phyloP scores from a whole-genome alignment of 2,797 vertebrate genomes.

The Bovichtus diacanthus region DNA sequence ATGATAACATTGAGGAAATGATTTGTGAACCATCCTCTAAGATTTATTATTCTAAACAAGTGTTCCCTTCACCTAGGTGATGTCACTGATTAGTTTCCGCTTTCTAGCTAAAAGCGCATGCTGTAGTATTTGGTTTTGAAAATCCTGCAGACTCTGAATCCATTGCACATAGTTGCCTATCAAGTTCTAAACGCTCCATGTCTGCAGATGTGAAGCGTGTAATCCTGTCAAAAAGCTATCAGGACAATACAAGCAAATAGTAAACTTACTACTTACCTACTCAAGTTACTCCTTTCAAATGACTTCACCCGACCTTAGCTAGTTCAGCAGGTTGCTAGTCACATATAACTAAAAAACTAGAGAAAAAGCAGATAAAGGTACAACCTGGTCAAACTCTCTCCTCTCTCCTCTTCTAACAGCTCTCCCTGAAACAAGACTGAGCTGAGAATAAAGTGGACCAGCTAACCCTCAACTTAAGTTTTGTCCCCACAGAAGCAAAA shows the following conservation, averaged over 20 bases:
- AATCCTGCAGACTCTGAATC: conserved; percentile 5
- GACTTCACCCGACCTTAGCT: not conserved
- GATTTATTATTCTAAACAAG: not conserved
- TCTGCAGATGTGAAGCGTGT: conserved; percentile 10
- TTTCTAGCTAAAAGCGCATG: conserved; percentile 3
- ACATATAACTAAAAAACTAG: conserved; percentile 18
- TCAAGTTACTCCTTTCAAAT: conserved; percentile 1
- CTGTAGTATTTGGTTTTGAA: not conserved
- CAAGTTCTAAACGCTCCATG: not conserved
- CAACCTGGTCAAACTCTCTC: conserved; percentile 12
- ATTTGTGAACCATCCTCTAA: not conserved
- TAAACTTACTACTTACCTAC: not conserved
- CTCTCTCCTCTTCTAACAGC: conserved; percentile 3
- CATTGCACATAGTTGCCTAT: not conserved
- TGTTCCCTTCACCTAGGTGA: not conserved
- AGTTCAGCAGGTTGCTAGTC: not conserved
- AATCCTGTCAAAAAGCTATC: not conserved
- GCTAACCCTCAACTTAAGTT: conserved; percentile 19
- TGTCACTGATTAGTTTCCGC: not conserved
- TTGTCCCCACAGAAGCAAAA: conserved; percentile 40
- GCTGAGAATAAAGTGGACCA: conserved; percentile 35
- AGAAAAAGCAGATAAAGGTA: conserved; percentile 19
- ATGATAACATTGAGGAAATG: not conserved
- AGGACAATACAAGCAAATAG: not conserved
- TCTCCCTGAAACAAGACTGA: conserved; percentile 16